Conservation (phyloP, 2,888 invertebrate species). For the Oxytorus armatus region DNA sequence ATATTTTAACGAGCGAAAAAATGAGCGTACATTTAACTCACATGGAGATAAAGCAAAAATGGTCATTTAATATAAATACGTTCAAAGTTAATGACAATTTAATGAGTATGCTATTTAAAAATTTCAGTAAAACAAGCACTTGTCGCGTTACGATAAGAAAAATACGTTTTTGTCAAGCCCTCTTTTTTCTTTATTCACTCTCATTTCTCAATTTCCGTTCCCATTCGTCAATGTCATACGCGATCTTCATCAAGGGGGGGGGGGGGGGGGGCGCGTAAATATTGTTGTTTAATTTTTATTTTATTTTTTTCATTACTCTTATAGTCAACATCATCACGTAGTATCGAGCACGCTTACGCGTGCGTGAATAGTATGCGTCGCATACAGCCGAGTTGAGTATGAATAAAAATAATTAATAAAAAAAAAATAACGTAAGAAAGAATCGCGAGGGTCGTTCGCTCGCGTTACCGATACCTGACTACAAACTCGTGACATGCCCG, state of each 20-base stretch:
- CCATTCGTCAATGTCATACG: no score
- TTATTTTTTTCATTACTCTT: constrained; percentile 9
- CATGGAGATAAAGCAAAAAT: background rate
- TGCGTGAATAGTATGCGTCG: constrained; percentile 51
- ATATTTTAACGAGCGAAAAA: background rate
- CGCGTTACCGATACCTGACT: constrained; percentile 6
- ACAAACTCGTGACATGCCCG: constrained; percentile 31
- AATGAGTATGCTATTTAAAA: no score
- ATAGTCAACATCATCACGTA: constrained; percentile 49
- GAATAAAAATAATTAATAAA: constrained; percentile 26
- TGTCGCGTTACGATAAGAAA: no score
- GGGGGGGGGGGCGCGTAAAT: no score
- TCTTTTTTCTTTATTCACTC: background rate
- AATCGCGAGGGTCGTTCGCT: constrained; percentile 66
- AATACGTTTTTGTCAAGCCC: no score
- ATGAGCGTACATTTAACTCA: background rate
- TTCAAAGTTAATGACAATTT: no score
- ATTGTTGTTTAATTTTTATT: no score
- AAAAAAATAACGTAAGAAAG: no score
- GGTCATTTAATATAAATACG: background rate
- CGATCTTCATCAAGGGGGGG: no score
- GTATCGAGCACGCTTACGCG: constrained; percentile 46
- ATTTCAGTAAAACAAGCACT: no score
- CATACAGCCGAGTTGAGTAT: constrained; percentile 34
- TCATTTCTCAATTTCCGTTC: no score